A percentile compares a stretch with the other conserved stretches of the same genome.
Conservation (phyloP, 2,113 vertebrate genomes). For the Ramphastos sulfuratus region DNA sequence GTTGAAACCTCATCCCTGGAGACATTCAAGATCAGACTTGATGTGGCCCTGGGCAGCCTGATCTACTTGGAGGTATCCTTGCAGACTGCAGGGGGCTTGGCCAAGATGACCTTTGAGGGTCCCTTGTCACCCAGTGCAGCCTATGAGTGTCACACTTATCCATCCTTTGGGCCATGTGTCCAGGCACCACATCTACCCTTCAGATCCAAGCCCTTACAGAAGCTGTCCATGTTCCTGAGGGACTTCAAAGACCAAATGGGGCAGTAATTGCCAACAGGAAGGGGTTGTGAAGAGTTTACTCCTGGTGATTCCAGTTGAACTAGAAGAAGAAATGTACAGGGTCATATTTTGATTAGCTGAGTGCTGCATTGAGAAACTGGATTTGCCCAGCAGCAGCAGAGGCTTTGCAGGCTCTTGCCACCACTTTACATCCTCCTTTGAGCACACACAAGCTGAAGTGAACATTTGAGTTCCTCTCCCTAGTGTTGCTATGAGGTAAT, state of each 20-base stretch:
- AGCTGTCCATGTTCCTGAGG: neutral
- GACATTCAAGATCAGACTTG: too few species aligned
- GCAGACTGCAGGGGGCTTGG: too few species aligned
- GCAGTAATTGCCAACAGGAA: neutral
- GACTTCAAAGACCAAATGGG: neutral
- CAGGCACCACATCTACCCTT: neutral
- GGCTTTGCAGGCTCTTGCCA: slow-evolving; percentile 31
- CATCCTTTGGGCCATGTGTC: neutral
- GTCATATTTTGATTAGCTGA: neutral
- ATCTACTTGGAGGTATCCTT: too few species aligned
- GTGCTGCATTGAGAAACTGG: neutral
- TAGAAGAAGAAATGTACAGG: neutral
- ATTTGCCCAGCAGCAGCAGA: neutral
- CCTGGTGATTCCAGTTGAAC: neutral
- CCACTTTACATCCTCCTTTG: slow-evolving; percentile 32
- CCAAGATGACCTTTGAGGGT: too few species aligned
- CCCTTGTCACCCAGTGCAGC: too few species aligned
- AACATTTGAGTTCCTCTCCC: slow-evolving; percentile 15
- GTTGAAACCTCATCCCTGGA: too few species aligned
- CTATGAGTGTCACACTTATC: neutral
- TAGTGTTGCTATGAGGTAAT: slow-evolving; percentile 52
- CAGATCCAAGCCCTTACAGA: neutral
- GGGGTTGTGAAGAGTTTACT: neutral
- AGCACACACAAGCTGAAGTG: slow-evolving; percentile 60
- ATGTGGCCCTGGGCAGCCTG: too few species aligned